Conservation (phyloP, 2,888 invertebrate genomes). For the Metellina segmentata region DNA sequence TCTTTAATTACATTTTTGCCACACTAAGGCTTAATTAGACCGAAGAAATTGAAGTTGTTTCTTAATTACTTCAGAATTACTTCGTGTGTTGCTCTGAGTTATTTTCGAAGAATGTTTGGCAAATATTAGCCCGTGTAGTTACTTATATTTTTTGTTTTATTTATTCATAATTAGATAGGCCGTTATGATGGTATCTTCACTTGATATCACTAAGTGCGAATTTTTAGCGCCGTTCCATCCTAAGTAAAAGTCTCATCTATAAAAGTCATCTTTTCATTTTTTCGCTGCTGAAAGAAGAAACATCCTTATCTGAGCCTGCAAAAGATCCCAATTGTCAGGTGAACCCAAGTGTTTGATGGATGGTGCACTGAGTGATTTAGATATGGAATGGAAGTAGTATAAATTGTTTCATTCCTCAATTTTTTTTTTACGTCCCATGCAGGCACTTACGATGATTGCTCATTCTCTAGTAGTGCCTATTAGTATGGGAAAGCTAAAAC, state of each 20-base stretch:
- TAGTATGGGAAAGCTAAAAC: neutral
- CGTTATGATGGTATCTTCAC: too few relatives aligned
- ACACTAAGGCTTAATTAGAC: too few relatives aligned
- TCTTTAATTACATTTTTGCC: too few relatives aligned
- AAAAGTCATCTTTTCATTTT: neutral
- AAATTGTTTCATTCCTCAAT: conserved; percentile 11
- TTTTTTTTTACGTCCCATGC: neutral
- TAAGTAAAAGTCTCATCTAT: neutral
- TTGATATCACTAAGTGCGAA: too few relatives aligned
- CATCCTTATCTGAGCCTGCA: conserved; percentile 34
- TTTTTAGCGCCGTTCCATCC: too few relatives aligned
- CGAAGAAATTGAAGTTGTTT: too few relatives aligned
- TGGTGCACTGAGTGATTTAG: conserved; percentile 53
- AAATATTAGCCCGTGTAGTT: too few relatives aligned
- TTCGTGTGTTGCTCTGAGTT: too few relatives aligned
- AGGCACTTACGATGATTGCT: conserved; percentile 43
- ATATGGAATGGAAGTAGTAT: conserved; percentile 30
- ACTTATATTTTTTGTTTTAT: too few relatives aligned
- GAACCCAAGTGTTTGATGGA: conserved; percentile 51
- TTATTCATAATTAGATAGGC: too few relatives aligned
- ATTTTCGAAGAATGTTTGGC: too few relatives aligned
- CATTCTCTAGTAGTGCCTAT: neutral
- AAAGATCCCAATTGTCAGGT: conserved; percentile 37
- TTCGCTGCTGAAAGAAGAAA: neutral
- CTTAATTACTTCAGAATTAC: too few relatives aligned